Evolutionary conservation across 2,888 invertebrate species (phyloP), one percentile per base, ranked within the genome.

Genomic region (Caenorhabditis parvicauda): DNA sequence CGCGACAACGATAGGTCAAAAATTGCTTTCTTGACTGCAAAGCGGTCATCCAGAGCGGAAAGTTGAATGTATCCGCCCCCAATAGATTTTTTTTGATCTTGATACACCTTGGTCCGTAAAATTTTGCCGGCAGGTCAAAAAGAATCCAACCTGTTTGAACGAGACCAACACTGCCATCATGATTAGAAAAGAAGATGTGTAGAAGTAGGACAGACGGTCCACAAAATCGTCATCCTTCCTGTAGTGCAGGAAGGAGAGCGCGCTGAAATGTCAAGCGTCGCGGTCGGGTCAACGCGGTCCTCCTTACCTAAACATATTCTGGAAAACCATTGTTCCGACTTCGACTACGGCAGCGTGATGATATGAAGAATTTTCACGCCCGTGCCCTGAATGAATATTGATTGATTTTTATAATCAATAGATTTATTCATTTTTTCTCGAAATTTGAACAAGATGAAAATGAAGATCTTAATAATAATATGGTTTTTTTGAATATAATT

Each of bases 111-210:
- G n/a, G n/a, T n/a, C n/a, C n/a, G n/a, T n/a, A n/a, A n/a, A n/a
- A n/a, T n/a, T n/a, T n/a, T n/a, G n/a, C n/a, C n/a, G n/a, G n/a
- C n/a, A n/a, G n/a, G n/a, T n/a, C n/a, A n/a, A n/a, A 32, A 12
- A 17, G 9, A 74, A 74, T n/a, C n/a, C n/a, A n/a, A n/a, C n/a
- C 67, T 80, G 80, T 64, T 80, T 80, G 59, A 80, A 80, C 53
- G 72, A 72, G 43, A 80, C 80, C 22, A 80, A 57, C 14, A 80
- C 77, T n/a, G 80, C 80, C 81, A 80, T 81, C 81, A 81, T 81
- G 37, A 79, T 80, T 38, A 80, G 72, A 54, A 80, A 80, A 32
- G 79, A 80, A 38, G 77, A 77, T 17, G 80, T 81, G 62, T 80
- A 80, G 56, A 80, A 81, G 64, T 81, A 80, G 45, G 75, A 75